A percentile compares a stretch with the other conserved stretches of the same genome.
Conservation (phyloP, 2,113 vertebrate genomes). For the Petrocephalus zakoni region DNA sequence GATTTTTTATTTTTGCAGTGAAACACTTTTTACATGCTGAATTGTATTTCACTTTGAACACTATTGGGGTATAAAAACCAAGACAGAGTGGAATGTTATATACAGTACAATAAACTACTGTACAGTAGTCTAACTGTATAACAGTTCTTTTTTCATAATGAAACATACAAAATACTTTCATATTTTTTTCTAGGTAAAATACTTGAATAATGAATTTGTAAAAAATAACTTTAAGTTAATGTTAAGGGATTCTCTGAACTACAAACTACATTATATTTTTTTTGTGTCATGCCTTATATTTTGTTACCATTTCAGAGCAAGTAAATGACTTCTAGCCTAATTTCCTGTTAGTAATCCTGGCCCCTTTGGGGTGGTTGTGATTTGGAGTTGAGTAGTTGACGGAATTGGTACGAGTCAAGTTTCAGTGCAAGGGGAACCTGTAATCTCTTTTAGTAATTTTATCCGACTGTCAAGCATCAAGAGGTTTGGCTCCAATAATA, state of each 20-base stretch:
- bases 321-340: not conserved
- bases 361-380: not conserved
- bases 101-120: no score
- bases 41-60: constrained; percentile 3
- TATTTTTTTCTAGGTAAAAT: not conserved
- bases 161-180: not conserved
- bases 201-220: not conserved
- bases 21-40: not conserved
- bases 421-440: not conserved
- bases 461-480: not conserved
- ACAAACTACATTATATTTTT: not conserved
- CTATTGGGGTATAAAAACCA: not conserved
- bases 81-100: not conserved
- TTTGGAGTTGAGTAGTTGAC: not conserved
- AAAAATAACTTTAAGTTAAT: not conserved
- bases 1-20: not conserved
- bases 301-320: not conserved
- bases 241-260: not conserved
- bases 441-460: constrained; percentile 12
- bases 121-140: not conserved
- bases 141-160: not conserved
- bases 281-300: not conserved
- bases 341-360: not conserved
- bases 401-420: not conserved
- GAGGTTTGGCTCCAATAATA: constrained; percentile 2